Base-by-base conservation (phyloP, 2,797 vertebrate genomes). In the Odontamblyopus rebecca region DNA sequence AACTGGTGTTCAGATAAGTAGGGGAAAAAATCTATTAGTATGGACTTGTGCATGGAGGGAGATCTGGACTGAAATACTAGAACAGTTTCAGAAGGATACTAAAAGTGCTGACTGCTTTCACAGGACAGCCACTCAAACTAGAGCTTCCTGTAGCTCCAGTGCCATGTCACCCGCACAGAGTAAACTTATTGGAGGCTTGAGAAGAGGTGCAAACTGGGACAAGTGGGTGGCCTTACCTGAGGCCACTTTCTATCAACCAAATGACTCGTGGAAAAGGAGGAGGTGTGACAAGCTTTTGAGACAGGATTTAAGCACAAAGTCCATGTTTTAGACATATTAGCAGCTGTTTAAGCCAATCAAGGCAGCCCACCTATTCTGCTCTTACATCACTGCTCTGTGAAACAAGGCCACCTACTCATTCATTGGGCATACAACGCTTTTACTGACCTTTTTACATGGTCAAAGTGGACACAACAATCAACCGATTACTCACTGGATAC, bases 151-250 rank as follows among this genome's bases (percentile, higher is more conserved):
- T 69, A 71, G 78, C 70, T 67, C 83, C 70, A 69, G 63, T 1
- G 61, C 76, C 67, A 59, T 57, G 41, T 44, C 69, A 72, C 62
- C 72, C 50, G 53, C 73, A 80, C 77, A 71, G 71, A 78, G 76
- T 48, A 75, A 76, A 72, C 69, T 70, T 61, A 74, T 57, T 51
- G 56, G 67, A 73, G 50, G 76, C 72, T 73, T 69, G 76, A 56
- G 65, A 72, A 67, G 35, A 62, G 72, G 80, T 70, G 71, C 74
- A 78, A 79, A 85, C 69, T 84, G 79, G 86, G 80, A 84, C 74
- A 82, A 78, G 83, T 81, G 86, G 83, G 84, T 83, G 82, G 82
- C 73, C 68, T 82, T 77, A 83, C 71, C 79, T 83, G 81, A 66
- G 62, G 81, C 78, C 67, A 75, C 78, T 88, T 86, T 71, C 54